Base-by-base conservation (phyloP, 1,140 invertebrate species). In the Ceratina calcarata region DNA sequence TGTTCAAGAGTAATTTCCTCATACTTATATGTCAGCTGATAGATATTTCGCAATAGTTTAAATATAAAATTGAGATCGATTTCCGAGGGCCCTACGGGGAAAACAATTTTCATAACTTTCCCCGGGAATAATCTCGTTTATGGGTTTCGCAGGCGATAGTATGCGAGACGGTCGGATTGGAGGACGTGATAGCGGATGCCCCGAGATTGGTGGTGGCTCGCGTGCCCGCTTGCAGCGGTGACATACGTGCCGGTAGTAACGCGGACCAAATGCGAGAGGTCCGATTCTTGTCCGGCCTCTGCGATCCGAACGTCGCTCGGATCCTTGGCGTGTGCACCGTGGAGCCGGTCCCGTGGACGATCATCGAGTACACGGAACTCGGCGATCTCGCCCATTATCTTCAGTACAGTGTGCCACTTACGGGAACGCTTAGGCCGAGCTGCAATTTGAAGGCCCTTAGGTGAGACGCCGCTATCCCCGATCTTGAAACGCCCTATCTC, bases 381-480 rank as follows among this genome's bases (percentile, higher is more conserved):
- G 96, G 96, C n/a, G 96, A 97, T 92, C 94, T 97, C 18, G 95
- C 95, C 87, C 96, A 97, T 89, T 96, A 96, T 91, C 93, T 97
- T 69, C 94, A 94, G 82, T 94, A 93, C 80, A 91, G 91, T 76
- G 92, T 92, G 70, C 92, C 92, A 61, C 88, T 92, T 58, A 90
- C 91, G 88, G 87, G 69, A 78, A 86, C 87, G 55, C 88, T 91
- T 71, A 90, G 91, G 85, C 89, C 91, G 57, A 92, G 75, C 70
- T 91, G 90, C 82, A 92, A 90, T 82, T 75, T 93, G 55, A 93
- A 93, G 80, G 89, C 92, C 64, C 90, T 93, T 72, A 93, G 92
- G 92, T 93, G 86, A 82, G 68, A 66, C 62, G 1, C 58, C 15
- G 13, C 57, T 66, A 37, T n/a, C 16, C n/a, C 71, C 61, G 49